Base-by-base conservation (phyloP, 2,888 invertebrate species). In the Cerceris rybyensis region DNA sequence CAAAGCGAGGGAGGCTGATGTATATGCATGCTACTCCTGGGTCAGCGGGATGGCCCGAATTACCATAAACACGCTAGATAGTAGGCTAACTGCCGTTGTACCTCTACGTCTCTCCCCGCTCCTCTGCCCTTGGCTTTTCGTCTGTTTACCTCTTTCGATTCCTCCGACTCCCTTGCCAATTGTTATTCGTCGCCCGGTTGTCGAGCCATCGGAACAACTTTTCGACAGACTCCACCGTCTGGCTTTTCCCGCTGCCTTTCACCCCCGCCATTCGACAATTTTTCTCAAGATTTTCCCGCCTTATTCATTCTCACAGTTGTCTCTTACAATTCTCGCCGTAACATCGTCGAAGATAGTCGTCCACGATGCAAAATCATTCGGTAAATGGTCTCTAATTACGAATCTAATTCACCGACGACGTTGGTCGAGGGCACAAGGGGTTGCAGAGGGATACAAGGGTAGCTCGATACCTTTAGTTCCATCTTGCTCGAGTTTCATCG, bases 61-160 rank as follows among this genome's bases (percentile, higher is more conserved):
- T 89, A 89, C 88, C 89, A 89, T 89, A 87, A 89, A 89, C 90
- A 88, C 81, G 88, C 81, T 86, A 84, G 87, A 87, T 87, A 87
- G 88, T 88, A 84, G 86, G 83, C 89, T 88, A 89, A 88, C 89
- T 88, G 86, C 81, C 81, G 80, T 84, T 85, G 80, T 83, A 82
- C 70, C 80, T 78, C 70, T 70, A 75, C 74, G 61, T 73, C 70
- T 49, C 75, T 68, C 58, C 63, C 76, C 73, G 7, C 28, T 67
- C 59, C 55, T n/a, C 8, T 52, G 13, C 9, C 16, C 13, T 64
- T 11, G 0, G 16, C 46, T 14, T 16, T 66, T 43, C 42, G 55
- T 46, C 7, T 68, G 67, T 74, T 81, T 74, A 58, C 72, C 79
- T 69, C 67, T 75, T 78, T 81, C 78, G 71, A 84, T 76, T 77